Evolutionary conservation across 1,140 invertebrate genomes (phyloP).

Genomic region (Leptonema lineaticorne): DNA sequence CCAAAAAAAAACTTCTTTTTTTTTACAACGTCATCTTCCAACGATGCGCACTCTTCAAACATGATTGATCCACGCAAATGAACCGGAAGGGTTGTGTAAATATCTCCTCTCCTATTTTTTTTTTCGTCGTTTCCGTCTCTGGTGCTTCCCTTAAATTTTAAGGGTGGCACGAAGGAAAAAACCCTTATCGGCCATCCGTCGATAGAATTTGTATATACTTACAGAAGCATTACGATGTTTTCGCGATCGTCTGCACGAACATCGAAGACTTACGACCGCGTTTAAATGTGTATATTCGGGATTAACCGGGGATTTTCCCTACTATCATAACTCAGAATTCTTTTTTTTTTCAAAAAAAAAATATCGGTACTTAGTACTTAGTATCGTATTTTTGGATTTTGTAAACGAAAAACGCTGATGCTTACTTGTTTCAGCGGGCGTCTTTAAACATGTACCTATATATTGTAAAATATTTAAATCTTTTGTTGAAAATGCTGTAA

Average conservation of each 20-base stretch:
- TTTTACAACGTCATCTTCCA: conserved; percentile 4
- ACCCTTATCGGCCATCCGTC: background rate
- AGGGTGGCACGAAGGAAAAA: too few species aligned
- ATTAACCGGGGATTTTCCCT: too few species aligned
- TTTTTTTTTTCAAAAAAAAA: background rate
- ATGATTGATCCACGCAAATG: conserved; percentile 31
- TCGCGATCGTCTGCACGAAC: background rate
- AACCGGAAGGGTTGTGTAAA: conserved; percentile 26
- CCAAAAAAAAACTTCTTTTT: too few species aligned
- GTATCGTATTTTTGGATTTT: too few species aligned
- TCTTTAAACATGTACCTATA: too few species aligned
- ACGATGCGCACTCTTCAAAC: background rate
- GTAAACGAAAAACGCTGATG: too few species aligned
- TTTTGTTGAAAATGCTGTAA: too few species aligned
- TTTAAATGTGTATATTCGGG: too few species aligned
- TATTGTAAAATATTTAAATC: too few species aligned
- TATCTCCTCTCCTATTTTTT: conserved; percentile 10
- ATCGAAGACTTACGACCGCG: background rate
- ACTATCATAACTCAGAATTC: too few species aligned
- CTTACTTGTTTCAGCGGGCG: too few species aligned
- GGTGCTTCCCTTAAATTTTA: background rate
- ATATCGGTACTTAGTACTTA: too few species aligned
- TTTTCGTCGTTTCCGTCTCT: background rate
- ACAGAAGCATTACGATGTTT: background rate
- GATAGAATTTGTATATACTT: background rate